A percentile compares a stretch with the other conserved stretches of the same genome.
Conservation (phyloP, 2,113 vertebrate species). For the Odontophorus gujanensis region DNA sequence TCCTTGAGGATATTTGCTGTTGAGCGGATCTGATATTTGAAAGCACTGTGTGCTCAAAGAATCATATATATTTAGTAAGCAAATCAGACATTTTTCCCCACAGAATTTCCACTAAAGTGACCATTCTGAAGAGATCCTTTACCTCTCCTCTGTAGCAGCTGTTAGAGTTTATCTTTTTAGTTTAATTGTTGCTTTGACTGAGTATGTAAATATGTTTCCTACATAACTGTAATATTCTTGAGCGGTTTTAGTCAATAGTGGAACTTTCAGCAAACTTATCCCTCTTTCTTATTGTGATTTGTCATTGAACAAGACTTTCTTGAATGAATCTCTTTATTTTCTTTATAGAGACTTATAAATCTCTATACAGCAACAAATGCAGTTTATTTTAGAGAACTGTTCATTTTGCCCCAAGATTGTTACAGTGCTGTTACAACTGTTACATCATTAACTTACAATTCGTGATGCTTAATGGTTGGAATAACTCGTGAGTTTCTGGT, state of each 20-base stretch:
- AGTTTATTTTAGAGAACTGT: constrained; percentile 25
- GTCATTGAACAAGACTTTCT: not conserved
- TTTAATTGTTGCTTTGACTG: not conserved
- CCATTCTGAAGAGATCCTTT: not conserved
- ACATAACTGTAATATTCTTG: not conserved
- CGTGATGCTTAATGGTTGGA: constrained; percentile 21
- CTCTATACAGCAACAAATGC: not conserved
- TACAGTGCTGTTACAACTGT: too few relatives aligned
- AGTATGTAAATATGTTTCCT: not conserved
- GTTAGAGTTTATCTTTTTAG: not conserved
- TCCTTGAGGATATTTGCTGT: not conserved
- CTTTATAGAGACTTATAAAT: not conserved
- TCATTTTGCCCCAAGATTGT: not conserved
- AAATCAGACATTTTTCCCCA: not conserved
- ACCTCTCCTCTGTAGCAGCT: not conserved
- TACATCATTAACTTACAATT: constrained; percentile 20
- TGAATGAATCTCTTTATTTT: not conserved
- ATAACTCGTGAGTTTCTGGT: not conserved
- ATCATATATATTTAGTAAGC: not conserved
- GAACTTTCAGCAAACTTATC: not conserved
- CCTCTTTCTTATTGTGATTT: not conserved
- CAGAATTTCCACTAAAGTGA: accelerated
- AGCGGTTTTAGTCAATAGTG: not conserved
- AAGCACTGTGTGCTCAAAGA: accelerated
- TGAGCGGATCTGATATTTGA: not conserved